phyloP scores from a whole-genome alignment of 2,113 vertebrate species.

The Syrrhaptes paradoxus region DNA sequence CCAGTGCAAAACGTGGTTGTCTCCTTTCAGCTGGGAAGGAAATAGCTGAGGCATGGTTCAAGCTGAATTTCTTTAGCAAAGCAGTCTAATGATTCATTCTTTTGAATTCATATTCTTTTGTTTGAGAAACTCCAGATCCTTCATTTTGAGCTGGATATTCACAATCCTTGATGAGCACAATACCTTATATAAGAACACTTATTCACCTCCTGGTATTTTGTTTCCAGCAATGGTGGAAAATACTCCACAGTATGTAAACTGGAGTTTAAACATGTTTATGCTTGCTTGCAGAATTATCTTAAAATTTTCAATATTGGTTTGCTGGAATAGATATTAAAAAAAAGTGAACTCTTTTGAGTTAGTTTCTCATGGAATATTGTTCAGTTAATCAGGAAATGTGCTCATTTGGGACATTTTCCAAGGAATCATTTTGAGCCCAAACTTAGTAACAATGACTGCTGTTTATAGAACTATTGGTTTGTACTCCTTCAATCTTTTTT shows the following conservation, averaged over 20 bases:
- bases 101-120: not conserved
- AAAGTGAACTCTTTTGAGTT: not conserved
- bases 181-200: not conserved
- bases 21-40: not conserved
- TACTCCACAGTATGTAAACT: not conserved
- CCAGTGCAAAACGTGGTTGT: not conserved
- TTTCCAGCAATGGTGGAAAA: not conserved
- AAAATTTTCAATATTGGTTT: not conserved
- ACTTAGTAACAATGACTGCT: not conserved
- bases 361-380: not conserved
- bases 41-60: not conserved
- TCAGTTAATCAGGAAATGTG: not conserved
- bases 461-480: not conserved
- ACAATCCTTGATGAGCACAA: not conserved
- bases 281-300: not conserved
- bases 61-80: not conserved
- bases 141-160: not conserved
- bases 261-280: not conserved
- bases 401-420: not conserved
- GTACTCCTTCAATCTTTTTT: not conserved
- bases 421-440: not conserved
- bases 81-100: not conserved
- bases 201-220: not conserved
- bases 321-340: not conserved
- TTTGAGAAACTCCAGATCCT: not conserved